phyloP scores from a whole-genome alignment of 2,888 invertebrate genomes.

The Andrena camellia region DNA sequence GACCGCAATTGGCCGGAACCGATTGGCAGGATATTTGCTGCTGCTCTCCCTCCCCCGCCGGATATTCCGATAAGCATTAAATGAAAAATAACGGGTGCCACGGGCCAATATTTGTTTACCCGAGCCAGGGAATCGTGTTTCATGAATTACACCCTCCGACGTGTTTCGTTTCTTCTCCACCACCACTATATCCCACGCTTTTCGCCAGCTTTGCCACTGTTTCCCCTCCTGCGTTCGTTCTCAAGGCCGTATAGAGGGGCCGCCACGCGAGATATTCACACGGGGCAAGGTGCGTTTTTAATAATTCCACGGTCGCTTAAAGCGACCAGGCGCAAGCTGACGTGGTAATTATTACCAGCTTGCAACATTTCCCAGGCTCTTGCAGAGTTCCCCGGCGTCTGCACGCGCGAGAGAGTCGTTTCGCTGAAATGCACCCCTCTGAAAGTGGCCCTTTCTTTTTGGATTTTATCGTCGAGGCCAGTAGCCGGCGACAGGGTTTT shows the following conservation, averaged over 20 bases:
- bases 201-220: neutral
- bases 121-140: neutral
- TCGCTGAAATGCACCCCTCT: slow-evolving; percentile 16
- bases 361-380: neutral
- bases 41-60: slow-evolving; percentile 5
- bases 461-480: slow-evolving; percentile 32
- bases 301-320: slow-evolving; percentile 28
- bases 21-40: slow-evolving; percentile 55
- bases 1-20: slow-evolving; percentile 58
- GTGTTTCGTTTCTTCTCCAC: neutral
- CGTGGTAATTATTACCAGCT: slow-evolving; percentile 41
- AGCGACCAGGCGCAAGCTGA: slow-evolving; percentile 16
- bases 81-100: slow-evolving; percentile 52
- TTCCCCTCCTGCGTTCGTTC: too few species aligned
- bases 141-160: slow-evolving; percentile 8
- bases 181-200: neutral
- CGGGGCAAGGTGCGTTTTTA: slow-evolving; percentile 19
- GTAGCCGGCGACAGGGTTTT: slow-evolving; percentile 50
- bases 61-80: slow-evolving; percentile 57
- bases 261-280: slow-evolving; percentile 2
- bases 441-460: slow-evolving; percentile 41
- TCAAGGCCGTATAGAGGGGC: neutral
- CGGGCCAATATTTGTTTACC: slow-evolving; percentile 33
- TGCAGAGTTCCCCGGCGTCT: neutral
- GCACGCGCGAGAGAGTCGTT: slow-evolving; percentile 34